A percentile compares a stretch with the other conserved stretches of the same genome.
phyloP scores from a whole-genome alignment of 2,797 vertebrate species.

The Darevskia nairensis region DNA sequence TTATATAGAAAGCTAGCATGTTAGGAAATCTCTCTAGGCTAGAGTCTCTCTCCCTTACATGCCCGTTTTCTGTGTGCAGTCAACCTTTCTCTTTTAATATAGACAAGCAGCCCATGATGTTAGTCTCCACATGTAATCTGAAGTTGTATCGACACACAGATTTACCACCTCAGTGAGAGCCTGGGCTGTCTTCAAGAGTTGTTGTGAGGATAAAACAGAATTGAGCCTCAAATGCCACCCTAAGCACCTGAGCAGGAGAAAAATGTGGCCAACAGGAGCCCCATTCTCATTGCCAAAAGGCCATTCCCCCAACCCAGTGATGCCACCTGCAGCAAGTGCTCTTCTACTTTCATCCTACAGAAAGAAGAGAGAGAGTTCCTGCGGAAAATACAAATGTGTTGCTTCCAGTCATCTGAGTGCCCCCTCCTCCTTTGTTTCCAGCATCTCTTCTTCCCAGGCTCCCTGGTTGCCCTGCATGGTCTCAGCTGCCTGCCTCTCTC shows the following conservation, averaged over 20 bases:
- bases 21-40: background rate
- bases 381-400: background rate
- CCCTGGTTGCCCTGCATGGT: background rate
- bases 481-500: slow-evolving; percentile 22
- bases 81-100: background rate
- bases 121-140: background rate
- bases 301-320: background rate
- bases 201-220: background rate
- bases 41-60: too few species aligned
- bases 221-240: background rate
- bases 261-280: background rate
- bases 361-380: too few species aligned
- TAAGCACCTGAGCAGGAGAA: background rate
- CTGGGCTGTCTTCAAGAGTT: background rate
- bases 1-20: background rate
- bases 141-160: background rate
- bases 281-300: background rate
- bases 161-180: background rate
- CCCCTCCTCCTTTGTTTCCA: background rate
- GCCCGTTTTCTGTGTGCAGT: background rate
- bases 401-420: background rate
- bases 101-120: background rate
- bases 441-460: background rate
- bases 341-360: background rate
- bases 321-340: too few species aligned